Base-by-base conservation (phyloP, 1,140 invertebrate genomes). In the Leptopilina boulardi region DNA sequence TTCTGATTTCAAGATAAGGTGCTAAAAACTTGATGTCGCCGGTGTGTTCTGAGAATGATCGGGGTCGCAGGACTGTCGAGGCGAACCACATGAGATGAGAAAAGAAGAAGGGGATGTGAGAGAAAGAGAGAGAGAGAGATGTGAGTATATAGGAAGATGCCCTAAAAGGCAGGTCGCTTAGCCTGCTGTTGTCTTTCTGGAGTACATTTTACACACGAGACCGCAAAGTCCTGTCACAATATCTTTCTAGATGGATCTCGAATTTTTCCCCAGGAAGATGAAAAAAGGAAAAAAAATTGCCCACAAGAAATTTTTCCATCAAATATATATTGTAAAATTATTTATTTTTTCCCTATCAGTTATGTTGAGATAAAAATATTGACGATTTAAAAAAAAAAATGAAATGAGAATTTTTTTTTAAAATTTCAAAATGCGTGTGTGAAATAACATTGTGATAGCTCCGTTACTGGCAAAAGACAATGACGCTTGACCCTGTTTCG, bases 151-250 rank as follows among this genome's bases (percentile, higher is more conserved):
- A n/a, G n/a, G n/a, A 82, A 87, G 86, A 86, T 85, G 83, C 88
- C 87, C 87, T 89, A 89, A 87, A 89, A 89, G 88, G 88, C 85
- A 84, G 85, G 85, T 84, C 79, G 80, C 73, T 83, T 86, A 87
- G 77, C 86, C 82, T n/a, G 83, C 84, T 82, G 83, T 87, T 86
- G 85, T 87, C 83, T 85, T n/a, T 77, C 79, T 77, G 74, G 75
- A 83, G 81, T 83, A 76, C 73, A 82, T 82, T 80, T 80, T 30
- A 66, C 59, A 80, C 80, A 80, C 77, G 74, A 77, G 30, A 78
- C 75, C 38, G 74, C 71, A 77, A 80, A 83, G 78, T 81, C 79
- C 77, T 81, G 74, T 80, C 73, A 80, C 79, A 83, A 81, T 80
- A 80, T 75, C 80, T 81, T 83, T 80, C 76, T 78, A 80, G 77